Evolutionary conservation across 2,797 vertebrate species (phyloP).

Genomic region (Sebastiscus albofasciatus): DNA sequence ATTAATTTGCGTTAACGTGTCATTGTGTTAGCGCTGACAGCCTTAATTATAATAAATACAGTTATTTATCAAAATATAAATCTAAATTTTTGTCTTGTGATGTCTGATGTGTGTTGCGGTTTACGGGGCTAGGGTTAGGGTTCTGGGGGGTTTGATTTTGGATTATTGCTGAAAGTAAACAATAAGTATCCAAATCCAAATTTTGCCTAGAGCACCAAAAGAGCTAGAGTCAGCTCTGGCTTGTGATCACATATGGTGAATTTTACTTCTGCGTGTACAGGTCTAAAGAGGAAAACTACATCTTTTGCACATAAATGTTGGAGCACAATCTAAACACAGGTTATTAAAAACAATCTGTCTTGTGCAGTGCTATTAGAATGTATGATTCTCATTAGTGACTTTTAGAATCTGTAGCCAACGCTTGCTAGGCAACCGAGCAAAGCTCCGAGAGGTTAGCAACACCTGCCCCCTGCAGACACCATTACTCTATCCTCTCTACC

Average conservation of each 20-base stretch:
- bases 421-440: slow-evolving; percentile 45
- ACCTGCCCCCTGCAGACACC: slow-evolving; percentile 27
- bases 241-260: background rate
- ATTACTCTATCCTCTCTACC: background rate
- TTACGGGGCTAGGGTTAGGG: too few species aligned
- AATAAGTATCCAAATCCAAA: too few species aligned
- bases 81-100: too few species aligned
- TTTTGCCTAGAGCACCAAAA: too few species aligned
- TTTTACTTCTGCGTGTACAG: background rate
- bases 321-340: background rate
- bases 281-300: background rate
- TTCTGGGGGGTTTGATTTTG: too few species aligned
- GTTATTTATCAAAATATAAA: too few species aligned
- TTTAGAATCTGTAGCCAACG: slow-evolving; percentile 4
- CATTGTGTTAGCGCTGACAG: too few species aligned
- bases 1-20: too few species aligned
- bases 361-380: slow-evolving; percentile 3
- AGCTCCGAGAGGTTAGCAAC: slow-evolving; percentile 7
- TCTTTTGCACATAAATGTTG: background rate
- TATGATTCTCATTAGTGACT: slow-evolving; percentile 24
- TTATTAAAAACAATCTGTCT: slow-evolving; percentile 44
- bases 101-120: too few species aligned
- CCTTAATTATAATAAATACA: too few species aligned
- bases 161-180: too few species aligned
- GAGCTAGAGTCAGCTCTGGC: too few species aligned